Conservation (phyloP, 2,797 vertebrate genomes). For the Rhinatrema bivittatum region DNA sequence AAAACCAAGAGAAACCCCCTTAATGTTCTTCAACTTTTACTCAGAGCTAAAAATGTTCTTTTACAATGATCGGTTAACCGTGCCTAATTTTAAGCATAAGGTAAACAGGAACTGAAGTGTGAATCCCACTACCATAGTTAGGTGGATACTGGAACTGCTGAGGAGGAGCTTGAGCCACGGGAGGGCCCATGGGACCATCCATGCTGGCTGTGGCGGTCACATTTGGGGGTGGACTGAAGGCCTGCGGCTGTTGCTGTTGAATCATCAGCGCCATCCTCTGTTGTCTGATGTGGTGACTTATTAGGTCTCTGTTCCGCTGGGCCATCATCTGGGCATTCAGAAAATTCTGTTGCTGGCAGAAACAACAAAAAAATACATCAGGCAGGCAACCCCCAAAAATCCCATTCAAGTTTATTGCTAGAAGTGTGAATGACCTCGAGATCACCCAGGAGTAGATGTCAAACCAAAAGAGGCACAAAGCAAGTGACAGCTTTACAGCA, state of each 20-base stretch:
- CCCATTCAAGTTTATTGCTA: too few relatives aligned
- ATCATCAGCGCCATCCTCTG: conserved; percentile 86
- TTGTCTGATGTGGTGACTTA: conserved; percentile 82
- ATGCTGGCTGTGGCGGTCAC: conserved; percentile 83
- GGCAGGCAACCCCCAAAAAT: conserved; percentile 4
- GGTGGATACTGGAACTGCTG: conserved; percentile 82
- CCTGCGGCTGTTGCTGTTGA: conserved; percentile 73
- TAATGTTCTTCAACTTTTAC: too few relatives aligned
- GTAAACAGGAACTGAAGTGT: too few relatives aligned
- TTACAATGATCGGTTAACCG: too few relatives aligned
- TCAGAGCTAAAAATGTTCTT: too few relatives aligned
- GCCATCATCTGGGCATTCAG: conserved; percentile 93
- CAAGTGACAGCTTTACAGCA: too few relatives aligned
- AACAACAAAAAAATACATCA: too few relatives aligned
- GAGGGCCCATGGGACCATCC: conserved; percentile 70
- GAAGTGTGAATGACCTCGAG: not conserved
- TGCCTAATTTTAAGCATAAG: too few relatives aligned
- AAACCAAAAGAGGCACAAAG: not conserved
- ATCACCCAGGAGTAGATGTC: rapidly evolving
- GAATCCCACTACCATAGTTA: conserved; percentile 86
- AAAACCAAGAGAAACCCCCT: too few relatives aligned
- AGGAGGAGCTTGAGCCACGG: conserved; percentile 77
- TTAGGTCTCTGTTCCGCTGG: conserved; percentile 84
- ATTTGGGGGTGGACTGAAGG: conserved; percentile 91
- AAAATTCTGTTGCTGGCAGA: conserved; percentile 68